phyloP scores from a whole-genome alignment of 2,113 vertebrate species.

The Thalassarche chlororhynchos region DNA sequence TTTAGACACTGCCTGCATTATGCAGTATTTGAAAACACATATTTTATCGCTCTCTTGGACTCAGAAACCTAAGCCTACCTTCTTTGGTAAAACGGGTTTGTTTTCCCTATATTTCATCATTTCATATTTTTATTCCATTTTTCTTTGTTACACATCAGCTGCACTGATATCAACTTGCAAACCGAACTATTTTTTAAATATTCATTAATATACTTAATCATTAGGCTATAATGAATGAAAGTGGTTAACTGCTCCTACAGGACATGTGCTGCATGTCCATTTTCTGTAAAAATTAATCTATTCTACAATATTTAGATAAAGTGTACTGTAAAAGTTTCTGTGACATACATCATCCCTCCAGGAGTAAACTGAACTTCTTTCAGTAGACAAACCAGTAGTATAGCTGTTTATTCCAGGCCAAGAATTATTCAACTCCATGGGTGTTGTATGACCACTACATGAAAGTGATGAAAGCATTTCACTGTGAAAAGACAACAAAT shows the following conservation, averaged over 20 bases:
- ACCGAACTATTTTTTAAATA: neutral
- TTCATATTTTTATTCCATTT: neutral
- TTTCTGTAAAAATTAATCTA: neutral
- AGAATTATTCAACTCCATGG: constrained; percentile 62
- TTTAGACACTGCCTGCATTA: neutral
- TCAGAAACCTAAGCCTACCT: neutral
- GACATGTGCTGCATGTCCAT: neutral
- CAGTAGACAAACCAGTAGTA: constrained; percentile 78
- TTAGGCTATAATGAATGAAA: neutral
- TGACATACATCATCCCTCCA: constrained; percentile 86
- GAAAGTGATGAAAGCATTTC: constrained; percentile 32
- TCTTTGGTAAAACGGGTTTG: neutral
- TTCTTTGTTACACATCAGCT: neutral
- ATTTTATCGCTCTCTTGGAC: neutral
- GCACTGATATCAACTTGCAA: neutral
- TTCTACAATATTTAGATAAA: neutral
- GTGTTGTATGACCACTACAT: constrained; percentile 51
- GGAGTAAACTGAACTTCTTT: constrained; percentile 83
- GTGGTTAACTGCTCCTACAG: neutral
- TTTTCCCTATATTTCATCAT: neutral
- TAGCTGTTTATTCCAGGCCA: constrained; percentile 78
- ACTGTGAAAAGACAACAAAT: constrained; percentile 58
- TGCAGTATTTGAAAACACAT: neutral
- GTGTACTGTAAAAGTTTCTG: neutral
- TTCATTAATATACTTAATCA: neutral